Percentiles rank a stretch among this genome's conserved stretches.
phyloP scores from a whole-genome alignment of 2,888 invertebrate genomes.

The Ametastegia equiseti region DNA sequence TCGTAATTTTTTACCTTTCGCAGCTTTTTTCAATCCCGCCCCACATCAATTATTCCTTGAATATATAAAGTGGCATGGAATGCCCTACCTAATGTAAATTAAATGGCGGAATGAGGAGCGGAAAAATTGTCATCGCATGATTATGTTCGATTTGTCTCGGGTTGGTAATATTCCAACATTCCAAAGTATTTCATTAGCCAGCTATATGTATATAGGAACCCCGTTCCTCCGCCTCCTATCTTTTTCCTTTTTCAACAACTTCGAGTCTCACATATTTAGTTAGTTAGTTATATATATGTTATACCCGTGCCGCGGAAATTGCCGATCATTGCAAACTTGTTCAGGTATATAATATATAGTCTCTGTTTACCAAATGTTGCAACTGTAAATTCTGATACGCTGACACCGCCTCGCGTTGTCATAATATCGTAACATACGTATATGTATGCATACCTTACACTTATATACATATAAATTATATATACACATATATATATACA shows the following conservation, averaged over 20 bases:
- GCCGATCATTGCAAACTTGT: not conserved
- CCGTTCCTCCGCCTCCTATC: too few relatives aligned
- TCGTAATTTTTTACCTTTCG: too few relatives aligned
- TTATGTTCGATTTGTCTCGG: not conserved
- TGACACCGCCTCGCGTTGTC: not conserved
- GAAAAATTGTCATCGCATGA: not conserved
- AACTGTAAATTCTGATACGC: conserved; percentile 29
- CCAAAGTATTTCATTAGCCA: conserved; percentile 40
- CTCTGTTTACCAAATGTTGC: not conserved
- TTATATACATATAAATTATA: not conserved
- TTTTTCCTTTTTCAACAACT: too few relatives aligned
- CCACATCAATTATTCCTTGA: too few relatives aligned
- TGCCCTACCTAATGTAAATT: too few relatives aligned
- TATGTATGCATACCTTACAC: not conserved
- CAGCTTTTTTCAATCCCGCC: too few relatives aligned
- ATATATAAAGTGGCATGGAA: too few relatives aligned
- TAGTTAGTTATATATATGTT: not conserved
- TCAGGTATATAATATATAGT: not conserved
- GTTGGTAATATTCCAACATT: conserved; percentile 24
- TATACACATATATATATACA: not conserved
- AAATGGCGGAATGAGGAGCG: not conserved
- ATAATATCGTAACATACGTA: not conserved
- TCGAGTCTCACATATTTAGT: too few relatives aligned
- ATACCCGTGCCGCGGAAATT: not conserved
- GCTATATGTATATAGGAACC: not conserved